phyloP scores from a whole-genome alignment of 2,113 vertebrate genomes.

The Pao palembangensis region DNA sequence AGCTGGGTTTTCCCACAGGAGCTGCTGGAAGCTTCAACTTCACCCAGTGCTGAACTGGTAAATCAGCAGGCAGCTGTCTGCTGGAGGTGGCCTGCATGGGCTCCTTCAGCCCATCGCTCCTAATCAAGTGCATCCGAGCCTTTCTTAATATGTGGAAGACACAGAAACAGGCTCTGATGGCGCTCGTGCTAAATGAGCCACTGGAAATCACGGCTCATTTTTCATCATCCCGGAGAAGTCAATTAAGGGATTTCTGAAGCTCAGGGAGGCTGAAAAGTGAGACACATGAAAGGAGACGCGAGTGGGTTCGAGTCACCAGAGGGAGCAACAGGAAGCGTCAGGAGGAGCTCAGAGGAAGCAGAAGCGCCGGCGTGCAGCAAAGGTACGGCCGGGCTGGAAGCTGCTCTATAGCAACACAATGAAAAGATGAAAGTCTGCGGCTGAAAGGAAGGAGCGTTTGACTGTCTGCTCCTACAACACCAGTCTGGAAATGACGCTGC shows the following conservation, averaged over 20 bases:
- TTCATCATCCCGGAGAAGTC: conserved; percentile 63
- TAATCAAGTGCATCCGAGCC: conserved; percentile 50
- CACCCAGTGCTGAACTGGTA: conserved; percentile 51
- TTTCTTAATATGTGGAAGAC: conserved; percentile 56
- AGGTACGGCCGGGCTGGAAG: conserved; percentile 33
- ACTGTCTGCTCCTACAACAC: conserved; percentile 21
- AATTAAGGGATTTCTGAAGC: conserved; percentile 51
- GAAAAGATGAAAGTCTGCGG: conserved; percentile 31
- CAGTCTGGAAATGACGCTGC: neutral
- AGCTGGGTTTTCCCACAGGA: conserved; percentile 30
- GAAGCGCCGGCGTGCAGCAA: conserved; percentile 38
- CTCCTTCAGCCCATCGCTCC: conserved; percentile 52
- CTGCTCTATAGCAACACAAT: conserved; percentile 26
- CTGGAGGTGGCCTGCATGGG: conserved; percentile 13
- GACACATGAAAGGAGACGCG: conserved; percentile 9
- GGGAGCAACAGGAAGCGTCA: conserved; percentile 9
- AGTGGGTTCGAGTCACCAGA: conserved; percentile 26
- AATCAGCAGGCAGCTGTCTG: conserved; percentile 56
- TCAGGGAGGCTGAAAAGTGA: conserved; percentile 33
- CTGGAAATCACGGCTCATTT: conserved; percentile 59
- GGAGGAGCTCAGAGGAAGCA: conserved; percentile 28
- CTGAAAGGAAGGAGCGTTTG: conserved; percentile 42
- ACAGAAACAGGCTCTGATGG: conserved; percentile 51
- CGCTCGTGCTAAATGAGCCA: conserved; percentile 58
- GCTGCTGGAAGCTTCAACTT: conserved; percentile 34